Base-by-base conservation (phyloP, 2,888 invertebrate genomes). In the Zygogramma bicolorata region DNA sequence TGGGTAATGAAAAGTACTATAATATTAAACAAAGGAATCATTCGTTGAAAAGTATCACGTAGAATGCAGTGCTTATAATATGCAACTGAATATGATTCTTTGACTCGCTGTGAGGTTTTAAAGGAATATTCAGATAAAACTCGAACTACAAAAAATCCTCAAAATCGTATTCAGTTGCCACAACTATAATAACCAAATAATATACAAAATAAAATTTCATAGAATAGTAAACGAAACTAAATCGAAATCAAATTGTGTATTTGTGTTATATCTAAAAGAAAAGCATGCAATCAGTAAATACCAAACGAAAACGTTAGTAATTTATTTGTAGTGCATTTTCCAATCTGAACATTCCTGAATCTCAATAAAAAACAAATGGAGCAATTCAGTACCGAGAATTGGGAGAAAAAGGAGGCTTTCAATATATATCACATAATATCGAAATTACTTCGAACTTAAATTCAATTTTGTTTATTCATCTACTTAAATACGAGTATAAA, bases 81-180 rank as follows among this genome's bases (percentile, higher is more conserved):
- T n/a, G 40, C 61, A 67, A 67, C 61, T 29, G 67, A 71, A 71
- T 42, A 62, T 46, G 18, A 71, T 34, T 70, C 59, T 67, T 40
- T n/a, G 8, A 38, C n/a, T n/a, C n/a, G n/a, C n/a, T n/a, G n/a
- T n/a, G n/a, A n/a, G n/a, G n/a, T n/a, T n/a, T n/a, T n/a, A n/a
- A n/a, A n/a, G n/a, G n/a, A n/a, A n/a, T n/a, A n/a, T n/a, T n/a
- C n/a, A n/a, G n/a, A n/a, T n/a, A n/a, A n/a, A n/a, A 10, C 38
- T 38, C n/a, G 0, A 38, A 34, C 7, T 1, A 38, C 10, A 38
- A 38, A 38, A 4, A 38, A 20, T 46, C 5, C 10, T 20, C 13
- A 53, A 53, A 53, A 53, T 53, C 25, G 3, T n/a, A 25, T 53
- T 53, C 53, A 53, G 53, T 25, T 27, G 27, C 5, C 46, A 53